These are phyloP conservation scores for Pseudotriccus pelzelni DNA, from an alignment of 2,797 vertebrate genomes.

Conservation along the genomic window DNA sequence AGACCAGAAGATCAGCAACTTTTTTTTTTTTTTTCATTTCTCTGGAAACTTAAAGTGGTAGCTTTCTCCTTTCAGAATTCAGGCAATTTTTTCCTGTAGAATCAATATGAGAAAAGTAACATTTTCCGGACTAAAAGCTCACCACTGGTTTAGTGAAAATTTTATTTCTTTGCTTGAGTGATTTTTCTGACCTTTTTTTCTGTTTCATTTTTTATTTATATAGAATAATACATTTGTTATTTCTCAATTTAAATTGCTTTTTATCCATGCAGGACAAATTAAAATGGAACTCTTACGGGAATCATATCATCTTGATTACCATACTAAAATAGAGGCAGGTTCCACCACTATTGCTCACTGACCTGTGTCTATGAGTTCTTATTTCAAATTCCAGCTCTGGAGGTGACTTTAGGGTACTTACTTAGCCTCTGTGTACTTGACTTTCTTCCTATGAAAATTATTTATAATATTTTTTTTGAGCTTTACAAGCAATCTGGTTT, in stretches of 20 bases:
- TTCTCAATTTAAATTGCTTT: slow-evolving; percentile 49
- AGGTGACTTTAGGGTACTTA: background rate
- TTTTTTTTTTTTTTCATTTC: background rate
- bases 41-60: background rate
- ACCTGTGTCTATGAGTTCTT: background rate
- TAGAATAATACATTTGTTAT: slow-evolving; percentile 15
- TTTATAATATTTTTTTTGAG: background rate
- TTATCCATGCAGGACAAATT: slow-evolving; percentile 50
- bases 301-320: slow-evolving; percentile 7
- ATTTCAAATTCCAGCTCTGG: background rate
- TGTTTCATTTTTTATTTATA: slow-evolving; percentile 45
- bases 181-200: background rate
- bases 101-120: background rate
- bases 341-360: background rate
- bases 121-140: background rate
- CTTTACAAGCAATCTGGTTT: background rate
- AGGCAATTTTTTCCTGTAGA: background rate
- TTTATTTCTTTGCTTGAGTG: slow-evolving; percentile 25
- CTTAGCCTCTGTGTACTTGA: background rate
- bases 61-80: background rate
- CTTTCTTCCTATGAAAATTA: background rate
- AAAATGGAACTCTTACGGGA: slow-evolving; percentile 20
- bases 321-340: slow-evolving; percentile 13
- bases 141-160: background rate
- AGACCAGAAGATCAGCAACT: background rate